These are phyloP conservation scores for Nylanderia fulva DNA, from an alignment of 1,140 invertebrate species.

Conservation along the genomic window DNA sequence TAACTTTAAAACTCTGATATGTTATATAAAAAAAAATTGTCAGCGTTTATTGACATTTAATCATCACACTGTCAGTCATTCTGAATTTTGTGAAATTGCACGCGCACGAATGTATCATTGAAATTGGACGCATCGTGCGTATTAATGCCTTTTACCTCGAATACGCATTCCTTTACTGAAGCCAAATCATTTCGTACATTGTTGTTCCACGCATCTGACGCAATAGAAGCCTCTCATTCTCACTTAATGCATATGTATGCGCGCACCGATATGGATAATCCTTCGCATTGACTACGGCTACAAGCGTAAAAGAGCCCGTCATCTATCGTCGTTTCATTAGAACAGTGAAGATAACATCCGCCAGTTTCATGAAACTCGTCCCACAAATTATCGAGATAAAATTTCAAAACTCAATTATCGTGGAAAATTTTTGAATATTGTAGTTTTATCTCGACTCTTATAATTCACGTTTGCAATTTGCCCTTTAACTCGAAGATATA, in stretches of 20 bases:
- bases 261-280: conserved; percentile 56
- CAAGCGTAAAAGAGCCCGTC: conserved; percentile 45
- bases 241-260: conserved; percentile 54
- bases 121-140: neutral
- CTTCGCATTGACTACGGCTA: conserved; percentile 37
- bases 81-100: conserved; percentile 18
- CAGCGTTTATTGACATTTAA: conserved; percentile 41
- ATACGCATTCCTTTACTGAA: conserved; percentile 18
- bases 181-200: conserved; percentile 44
- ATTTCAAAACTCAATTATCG: neutral
- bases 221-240: conserved; percentile 15
- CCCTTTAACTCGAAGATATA: neutral
- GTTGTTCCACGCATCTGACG: conserved; percentile 14
- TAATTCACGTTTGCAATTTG: neutral
- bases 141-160: conserved; percentile 1
- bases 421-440: neutral
- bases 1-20: neutral
- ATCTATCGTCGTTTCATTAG: conserved; percentile 46
- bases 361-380: neutral
- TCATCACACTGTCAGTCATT: conserved; percentile 13
- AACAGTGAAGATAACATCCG: conserved; percentile 30
- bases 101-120: conserved; percentile 8
- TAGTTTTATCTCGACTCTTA: neutral
- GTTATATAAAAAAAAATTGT: conserved; percentile 1
- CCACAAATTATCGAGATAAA: neutral